Base-by-base conservation (phyloP, 2,888 invertebrate species). In the Lepidocyrtoides sp. region DNA sequence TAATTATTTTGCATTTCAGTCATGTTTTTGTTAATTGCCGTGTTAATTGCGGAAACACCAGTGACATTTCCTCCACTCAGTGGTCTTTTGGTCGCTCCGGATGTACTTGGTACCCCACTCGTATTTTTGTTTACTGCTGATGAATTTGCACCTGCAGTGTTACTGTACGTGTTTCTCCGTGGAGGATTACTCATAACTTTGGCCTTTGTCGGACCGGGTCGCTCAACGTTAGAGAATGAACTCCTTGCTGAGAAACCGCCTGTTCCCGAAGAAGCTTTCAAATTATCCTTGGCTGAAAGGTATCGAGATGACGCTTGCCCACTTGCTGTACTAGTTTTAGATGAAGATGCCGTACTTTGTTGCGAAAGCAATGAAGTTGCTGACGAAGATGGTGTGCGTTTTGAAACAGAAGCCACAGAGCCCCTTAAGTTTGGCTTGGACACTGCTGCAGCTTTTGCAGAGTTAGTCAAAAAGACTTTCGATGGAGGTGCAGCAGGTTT, bases 371-470 rank as follows among this genome's bases (percentile, higher is more conserved):
- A 57, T 2, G 92, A 89, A 4, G 89, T 83, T 36, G 77, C 77
- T 4, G 89, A 89, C 3, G 91, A 89, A 0, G 91, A 85, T 48
- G 88, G 92, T 17, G 91, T 91, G 23, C 89, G 75, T 36, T 82
- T 81, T 4, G 89, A 81, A 10, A 72, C 89, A 10, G 82, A 10
- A 0, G 60, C 32, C 17, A 23, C 17, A 2, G 91, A 88, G 4
- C 89, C 86, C 23, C 72, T 60, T 5, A 93, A 44, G 3, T 63
- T 85, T 32, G 94, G 94, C 77, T 94, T 94, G 2, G 94, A 94
- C 5, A 94, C 94, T 44, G 93, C 92, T 51, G 94, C 94, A 10
- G 94, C 94, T 72, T 93, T 92, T 2, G 93, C 94, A 8, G 94
- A 94, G 82, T 94, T 94, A 10, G 93, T 93, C 63, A 94, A n/a